Evolutionary conservation across 2,888 invertebrate species (phyloP).

Genomic region (Incurvaria masculella): DNA sequence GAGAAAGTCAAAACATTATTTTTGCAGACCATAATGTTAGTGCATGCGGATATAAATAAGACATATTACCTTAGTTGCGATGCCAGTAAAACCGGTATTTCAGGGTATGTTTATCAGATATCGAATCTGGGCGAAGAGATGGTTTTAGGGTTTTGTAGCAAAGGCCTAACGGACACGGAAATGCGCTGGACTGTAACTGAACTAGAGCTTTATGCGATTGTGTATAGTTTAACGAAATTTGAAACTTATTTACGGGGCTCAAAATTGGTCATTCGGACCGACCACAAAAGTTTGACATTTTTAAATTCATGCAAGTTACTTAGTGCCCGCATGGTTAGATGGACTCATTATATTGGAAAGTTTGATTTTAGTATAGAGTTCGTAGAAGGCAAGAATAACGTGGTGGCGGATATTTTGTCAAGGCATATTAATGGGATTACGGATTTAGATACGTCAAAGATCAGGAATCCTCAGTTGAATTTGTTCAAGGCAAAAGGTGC

Average conservation of each 20-base stretch:
- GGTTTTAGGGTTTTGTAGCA: neutral
- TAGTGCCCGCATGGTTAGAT: neutral
- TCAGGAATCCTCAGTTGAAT: no score
- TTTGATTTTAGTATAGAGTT: neutral
- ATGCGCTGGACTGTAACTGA: neutral
- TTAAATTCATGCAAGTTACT: neutral
- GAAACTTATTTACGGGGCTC: no score
- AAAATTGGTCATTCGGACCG: neutral
- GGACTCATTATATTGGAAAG: neutral
- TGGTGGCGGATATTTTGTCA: neutral
- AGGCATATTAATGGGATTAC: neutral
- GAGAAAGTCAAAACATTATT: no score
- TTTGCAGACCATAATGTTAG: no score
- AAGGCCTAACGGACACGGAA: neutral
- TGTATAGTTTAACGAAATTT: neutral
- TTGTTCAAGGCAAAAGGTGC: no score
- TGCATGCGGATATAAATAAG: no score
- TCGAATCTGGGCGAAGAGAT: no score
- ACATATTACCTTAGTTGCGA: no score
- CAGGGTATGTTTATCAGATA: no score
- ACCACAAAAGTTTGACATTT: neutral
- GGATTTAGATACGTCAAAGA: no score
- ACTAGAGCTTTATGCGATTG: neutral
- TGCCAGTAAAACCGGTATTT: no score
- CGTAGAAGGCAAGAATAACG: neutral